Evolutionary conservation across 2,888 invertebrate species (phyloP).

Genomic region (Drosophila diplacantha): DNA sequence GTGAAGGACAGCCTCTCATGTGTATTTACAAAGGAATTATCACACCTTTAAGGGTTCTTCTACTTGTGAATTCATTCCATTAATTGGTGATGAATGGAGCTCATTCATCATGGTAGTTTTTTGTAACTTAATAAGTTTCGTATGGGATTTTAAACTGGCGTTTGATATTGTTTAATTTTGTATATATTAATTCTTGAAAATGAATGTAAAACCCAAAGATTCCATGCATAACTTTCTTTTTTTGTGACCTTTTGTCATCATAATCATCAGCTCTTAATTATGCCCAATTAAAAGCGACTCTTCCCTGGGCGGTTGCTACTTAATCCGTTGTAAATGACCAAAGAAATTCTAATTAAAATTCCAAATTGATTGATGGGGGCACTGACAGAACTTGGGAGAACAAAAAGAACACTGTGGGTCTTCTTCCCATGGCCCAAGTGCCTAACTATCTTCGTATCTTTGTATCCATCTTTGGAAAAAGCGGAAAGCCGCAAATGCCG

Average conservation of each 20-base stretch:
- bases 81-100: neutral
- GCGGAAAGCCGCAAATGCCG: conserved; percentile 1
- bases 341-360: conserved; percentile 21
- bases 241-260: neutral
- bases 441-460: neutral
- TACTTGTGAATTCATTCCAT: neutral
- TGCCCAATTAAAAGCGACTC: conserved; percentile 14
- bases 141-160: too few species aligned
- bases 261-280: conserved; percentile 7
- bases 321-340: conserved; percentile 21
- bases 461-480: neutral
- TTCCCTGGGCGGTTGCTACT: neutral
- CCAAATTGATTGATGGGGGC: conserved; percentile 22
- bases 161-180: neutral
- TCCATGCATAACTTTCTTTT: neutral
- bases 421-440: conserved; percentile 6
- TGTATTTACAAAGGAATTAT: neutral
- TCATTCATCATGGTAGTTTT: neutral
- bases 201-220: neutral
- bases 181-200: neutral
- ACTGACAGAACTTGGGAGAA: conserved; percentile 6
- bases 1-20: neutral
- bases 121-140: neutral
- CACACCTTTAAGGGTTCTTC: conserved; percentile 1
- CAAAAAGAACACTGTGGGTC: conserved; percentile 2